These are phyloP conservation scores for Spea hammondii DNA, from an alignment of 2,797 vertebrate genomes.

Conservation along the genomic window DNA sequence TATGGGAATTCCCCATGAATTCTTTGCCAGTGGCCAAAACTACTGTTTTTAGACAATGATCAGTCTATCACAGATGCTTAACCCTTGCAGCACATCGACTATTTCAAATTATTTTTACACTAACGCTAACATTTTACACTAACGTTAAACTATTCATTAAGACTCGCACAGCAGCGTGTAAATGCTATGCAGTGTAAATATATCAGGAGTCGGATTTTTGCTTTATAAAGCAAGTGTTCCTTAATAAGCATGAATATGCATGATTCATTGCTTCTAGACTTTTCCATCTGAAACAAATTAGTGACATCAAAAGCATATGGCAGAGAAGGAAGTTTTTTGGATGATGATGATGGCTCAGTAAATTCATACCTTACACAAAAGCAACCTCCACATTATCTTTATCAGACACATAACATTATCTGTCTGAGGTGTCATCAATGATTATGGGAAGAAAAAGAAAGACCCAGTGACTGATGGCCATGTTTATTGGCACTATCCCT, in stretches of 20 bases:
- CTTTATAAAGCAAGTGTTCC: background rate
- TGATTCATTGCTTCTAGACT: background rate
- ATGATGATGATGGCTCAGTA: no score
- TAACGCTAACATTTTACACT: no score
- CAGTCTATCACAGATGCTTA: background rate
- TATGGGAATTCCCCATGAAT: slow-evolving; percentile 17
- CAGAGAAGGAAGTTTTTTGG: slow-evolving; percentile 55
- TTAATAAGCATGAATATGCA: background rate
- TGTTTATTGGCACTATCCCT: no score
- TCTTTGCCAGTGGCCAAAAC: background rate
- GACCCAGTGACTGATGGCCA: no score
- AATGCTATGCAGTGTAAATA: background rate
- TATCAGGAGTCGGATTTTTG: background rate
- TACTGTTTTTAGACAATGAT: background rate
- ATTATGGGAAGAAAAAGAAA: no score
- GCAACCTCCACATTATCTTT: no score
- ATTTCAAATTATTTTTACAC: no score
- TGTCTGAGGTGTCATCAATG: no score
- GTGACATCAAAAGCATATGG: background rate
- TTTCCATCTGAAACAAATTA: background rate
- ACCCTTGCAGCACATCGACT: no score
- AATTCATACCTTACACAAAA: no score
- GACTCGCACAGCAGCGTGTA: background rate
- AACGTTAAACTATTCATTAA: no score
- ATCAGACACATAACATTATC: no score